phyloP scores from a whole-genome alignment of 2,888 invertebrate species.

The Lasioglossum calceatum region DNA sequence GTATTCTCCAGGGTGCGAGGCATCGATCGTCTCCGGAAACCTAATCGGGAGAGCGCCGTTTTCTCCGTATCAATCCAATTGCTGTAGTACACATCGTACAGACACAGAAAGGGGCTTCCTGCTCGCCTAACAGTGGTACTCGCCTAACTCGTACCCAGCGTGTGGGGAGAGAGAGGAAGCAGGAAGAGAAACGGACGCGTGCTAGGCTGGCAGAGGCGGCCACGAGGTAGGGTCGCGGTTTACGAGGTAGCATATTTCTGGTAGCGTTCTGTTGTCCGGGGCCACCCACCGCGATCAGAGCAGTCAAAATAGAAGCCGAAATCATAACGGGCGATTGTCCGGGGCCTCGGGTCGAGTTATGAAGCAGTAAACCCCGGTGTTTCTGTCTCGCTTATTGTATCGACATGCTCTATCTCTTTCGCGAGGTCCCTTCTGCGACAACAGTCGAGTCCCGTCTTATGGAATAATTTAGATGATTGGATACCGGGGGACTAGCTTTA shows the following conservation, averaged over 20 bases:
- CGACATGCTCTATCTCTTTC: background rate
- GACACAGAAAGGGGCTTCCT: constrained; percentile 2
- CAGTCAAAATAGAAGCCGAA: constrained; percentile 84
- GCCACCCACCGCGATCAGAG: constrained; percentile 79
- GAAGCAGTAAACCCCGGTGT: constrained; percentile 81
- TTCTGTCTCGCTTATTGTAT: constrained; percentile 30
- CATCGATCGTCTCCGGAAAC: constrained; percentile 40
- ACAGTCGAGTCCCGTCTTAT: constrained; percentile 74
- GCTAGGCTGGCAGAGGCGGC: background rate
- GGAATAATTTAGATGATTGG: constrained; percentile 84
- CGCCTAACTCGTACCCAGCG: background rate
- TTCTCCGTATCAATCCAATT: constrained; percentile 17
- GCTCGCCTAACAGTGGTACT: background rate
- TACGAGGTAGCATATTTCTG: constrained; percentile 84
- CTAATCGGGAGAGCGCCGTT: constrained; percentile 31
- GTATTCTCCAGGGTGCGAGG: constrained; percentile 31
- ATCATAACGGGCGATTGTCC: constrained; percentile 84
- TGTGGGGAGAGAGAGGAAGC: constrained; percentile 17
- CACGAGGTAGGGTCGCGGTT: constrained; percentile 66
- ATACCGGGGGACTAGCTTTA: constrained; percentile 39
- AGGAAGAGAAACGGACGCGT: constrained; percentile 22
- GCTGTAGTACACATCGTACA: background rate
- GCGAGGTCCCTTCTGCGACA: constrained; percentile 8
- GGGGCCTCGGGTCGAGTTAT: constrained; percentile 79
- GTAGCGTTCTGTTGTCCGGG: constrained; percentile 77